These are phyloP conservation scores for Gonatopus flavifemur DNA, from an alignment of 1,140 invertebrate species.

Conservation along the genomic window DNA sequence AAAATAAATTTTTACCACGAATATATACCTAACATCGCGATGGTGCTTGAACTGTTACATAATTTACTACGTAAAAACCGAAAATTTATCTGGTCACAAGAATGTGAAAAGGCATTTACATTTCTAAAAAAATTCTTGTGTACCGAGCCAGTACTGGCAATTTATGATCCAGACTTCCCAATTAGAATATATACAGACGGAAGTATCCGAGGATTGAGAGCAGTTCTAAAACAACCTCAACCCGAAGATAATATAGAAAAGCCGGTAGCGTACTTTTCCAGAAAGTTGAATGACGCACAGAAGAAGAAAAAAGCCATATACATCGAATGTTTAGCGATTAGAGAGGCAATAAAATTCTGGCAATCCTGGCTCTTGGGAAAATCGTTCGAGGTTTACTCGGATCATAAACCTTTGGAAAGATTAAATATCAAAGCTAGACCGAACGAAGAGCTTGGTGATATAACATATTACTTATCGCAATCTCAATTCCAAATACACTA, in stretches of 20 bases:
- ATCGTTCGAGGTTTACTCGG: conserved; percentile 21
- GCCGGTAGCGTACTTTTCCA: too few species aligned
- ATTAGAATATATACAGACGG: conserved; percentile 6
- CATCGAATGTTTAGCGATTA: too few species aligned
- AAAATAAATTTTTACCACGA: conserved; percentile 6
- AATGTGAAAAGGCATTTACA: conserved; percentile 1
- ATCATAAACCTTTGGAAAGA: conserved; percentile 30
- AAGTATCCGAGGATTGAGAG: neutral
- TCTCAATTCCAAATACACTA: conserved; percentile 26
- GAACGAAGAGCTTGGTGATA: conserved; percentile 28
- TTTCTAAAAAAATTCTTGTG: neutral
- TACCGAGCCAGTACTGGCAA: neutral
- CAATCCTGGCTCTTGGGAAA: conserved; percentile 18
- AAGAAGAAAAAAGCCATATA: conserved; percentile 14
- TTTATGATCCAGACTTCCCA: neutral
- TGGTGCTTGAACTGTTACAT: neutral
- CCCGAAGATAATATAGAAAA: neutral
- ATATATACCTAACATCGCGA: neutral
- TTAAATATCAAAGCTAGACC: conserved; percentile 26
- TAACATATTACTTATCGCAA: conserved; percentile 26
- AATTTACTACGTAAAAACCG: conserved; percentile 3
- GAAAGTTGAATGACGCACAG: neutral
- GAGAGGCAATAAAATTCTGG: conserved; percentile 9
- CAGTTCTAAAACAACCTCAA: conserved; percentile 4
- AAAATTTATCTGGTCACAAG: conserved; percentile 3